These are phyloP conservation scores for Desmophyllum pertusum DNA, from an alignment of 92 coral and sea anemone species.

Conservation along the genomic window DNA sequence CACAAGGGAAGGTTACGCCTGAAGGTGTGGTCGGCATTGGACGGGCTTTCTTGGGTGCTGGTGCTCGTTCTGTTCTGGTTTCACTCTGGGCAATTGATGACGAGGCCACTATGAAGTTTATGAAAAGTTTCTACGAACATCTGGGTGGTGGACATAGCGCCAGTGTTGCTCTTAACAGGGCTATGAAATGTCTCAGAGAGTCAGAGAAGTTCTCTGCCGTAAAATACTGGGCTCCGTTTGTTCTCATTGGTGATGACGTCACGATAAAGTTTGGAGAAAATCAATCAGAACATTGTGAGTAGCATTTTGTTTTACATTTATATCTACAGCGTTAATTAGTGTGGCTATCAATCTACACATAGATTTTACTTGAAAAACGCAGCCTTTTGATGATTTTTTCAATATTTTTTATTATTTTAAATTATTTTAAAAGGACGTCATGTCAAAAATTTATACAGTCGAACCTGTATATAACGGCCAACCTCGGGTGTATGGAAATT, in stretches of 20 bases:
- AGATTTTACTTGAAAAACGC: no score
- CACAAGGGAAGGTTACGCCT: background rate
- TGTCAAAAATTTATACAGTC: no score
- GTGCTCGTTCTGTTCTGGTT: constrained; percentile 28
- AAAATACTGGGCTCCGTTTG: background rate
- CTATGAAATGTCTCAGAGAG: background rate
- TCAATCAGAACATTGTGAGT: no score
- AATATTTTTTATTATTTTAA: no score
- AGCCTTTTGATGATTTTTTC: no score
- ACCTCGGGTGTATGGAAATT: no score
- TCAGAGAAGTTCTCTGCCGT: background rate
- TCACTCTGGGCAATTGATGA: constrained; percentile 52
- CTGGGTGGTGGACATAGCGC: background rate
- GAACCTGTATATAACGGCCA: no score
- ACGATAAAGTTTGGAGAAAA: background rate
- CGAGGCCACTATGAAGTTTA: background rate
- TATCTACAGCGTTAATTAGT: no score
- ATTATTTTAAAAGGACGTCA: no score
- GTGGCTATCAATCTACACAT: no score
- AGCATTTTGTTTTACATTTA: no score
- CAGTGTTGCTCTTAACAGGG: background rate
- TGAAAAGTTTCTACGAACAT: background rate
- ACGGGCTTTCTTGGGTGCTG: constrained; percentile 28
- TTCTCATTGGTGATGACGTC: background rate
- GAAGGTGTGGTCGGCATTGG: background rate